Base-by-base conservation (phyloP, 2,888 invertebrate genomes). In the Drosophila rubida region DNA sequence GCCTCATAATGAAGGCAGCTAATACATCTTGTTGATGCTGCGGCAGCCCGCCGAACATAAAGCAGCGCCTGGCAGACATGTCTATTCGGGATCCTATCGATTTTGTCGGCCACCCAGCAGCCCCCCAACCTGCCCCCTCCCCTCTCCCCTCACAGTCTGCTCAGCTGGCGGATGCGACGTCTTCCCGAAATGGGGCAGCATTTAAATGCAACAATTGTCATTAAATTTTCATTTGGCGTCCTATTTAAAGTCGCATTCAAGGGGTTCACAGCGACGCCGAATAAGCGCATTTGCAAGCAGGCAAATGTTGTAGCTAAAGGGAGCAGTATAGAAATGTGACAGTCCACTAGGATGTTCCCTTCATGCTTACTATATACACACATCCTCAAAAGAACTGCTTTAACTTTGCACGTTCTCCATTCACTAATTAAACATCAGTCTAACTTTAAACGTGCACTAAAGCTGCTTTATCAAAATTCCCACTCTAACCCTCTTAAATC, bases 191-290 rank as follows among this genome's bases (percentile, higher is more conserved):
- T 88, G 80, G 83, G 69, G 49, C 75, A 87, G 45, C 77, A 80
- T 83, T 82, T 88, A 84, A 87, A 87, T 83, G 88, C 83, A 88
- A 88, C 88, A 83, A 88, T 83, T 83, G 85, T 70, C 78, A 87
- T 88, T 81, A 60, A 79, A 88, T 69, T 73, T 86, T 75, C 59
- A 70, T 45, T 30, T 39, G 30, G 39, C 37, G 11, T 50, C 16
- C 27, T n/a, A 55, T 39, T 76, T 67, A 61, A 65, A 65, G 58
- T 14, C 7, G 39, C 5, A 1, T 25, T 25, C 25, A 7, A 25
- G 1, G 25, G 25, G 7, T 25, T 25, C 7, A 19, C 19, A 2
- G 19, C 1, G 19, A 19, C 19, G 19, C 19, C 3, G 19, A 19
- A 19, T 19, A 19, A 19, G 19, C n/a, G n/a, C n/a, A n/a, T n/a